These are phyloP conservation scores for Tinea semifulvella DNA, from an alignment of 2,888 invertebrate species.

Conservation along the genomic window DNA sequence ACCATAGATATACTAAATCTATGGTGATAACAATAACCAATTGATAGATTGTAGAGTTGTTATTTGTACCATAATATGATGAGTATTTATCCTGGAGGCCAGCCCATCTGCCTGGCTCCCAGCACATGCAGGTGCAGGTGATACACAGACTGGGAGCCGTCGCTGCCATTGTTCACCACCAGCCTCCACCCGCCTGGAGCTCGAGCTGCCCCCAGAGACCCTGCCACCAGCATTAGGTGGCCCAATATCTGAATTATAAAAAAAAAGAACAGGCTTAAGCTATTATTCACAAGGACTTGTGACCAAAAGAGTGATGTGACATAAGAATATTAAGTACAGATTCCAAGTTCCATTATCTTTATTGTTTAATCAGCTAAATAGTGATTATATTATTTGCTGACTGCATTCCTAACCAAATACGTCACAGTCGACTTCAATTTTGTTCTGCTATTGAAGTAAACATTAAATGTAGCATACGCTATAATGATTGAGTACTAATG, in stretches of 20 bases:
- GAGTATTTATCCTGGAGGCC: slow-evolving; percentile 75
- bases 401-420: too few species aligned
- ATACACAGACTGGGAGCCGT: slow-evolving; percentile 86
- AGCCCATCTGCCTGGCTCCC: slow-evolving; percentile 80
- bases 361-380: background rate
- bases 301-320: background rate
- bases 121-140: slow-evolving; percentile 86
- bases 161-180: slow-evolving; percentile 80
- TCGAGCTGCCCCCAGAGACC: slow-evolving; percentile 68
- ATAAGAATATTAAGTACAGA: background rate
- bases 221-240: slow-evolving; percentile 75
- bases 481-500: too few species aligned
- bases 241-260: slow-evolving; percentile 69
- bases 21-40: too few species aligned
- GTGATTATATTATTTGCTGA: background rate
- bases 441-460: too few species aligned
- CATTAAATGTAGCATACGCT: too few species aligned
- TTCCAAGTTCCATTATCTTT: background rate
- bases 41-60: background rate
- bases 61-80: too few species aligned
- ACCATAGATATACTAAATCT: too few species aligned
- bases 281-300: background rate
- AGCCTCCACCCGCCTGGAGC: slow-evolving; percentile 76
- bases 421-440: too few species aligned
- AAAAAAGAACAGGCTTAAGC: background rate